Evolutionary conservation across 2,888 invertebrate genomes (phyloP), one percentile per base, ranked within the genome.

Genomic region (Neoascia interrupta): DNA sequence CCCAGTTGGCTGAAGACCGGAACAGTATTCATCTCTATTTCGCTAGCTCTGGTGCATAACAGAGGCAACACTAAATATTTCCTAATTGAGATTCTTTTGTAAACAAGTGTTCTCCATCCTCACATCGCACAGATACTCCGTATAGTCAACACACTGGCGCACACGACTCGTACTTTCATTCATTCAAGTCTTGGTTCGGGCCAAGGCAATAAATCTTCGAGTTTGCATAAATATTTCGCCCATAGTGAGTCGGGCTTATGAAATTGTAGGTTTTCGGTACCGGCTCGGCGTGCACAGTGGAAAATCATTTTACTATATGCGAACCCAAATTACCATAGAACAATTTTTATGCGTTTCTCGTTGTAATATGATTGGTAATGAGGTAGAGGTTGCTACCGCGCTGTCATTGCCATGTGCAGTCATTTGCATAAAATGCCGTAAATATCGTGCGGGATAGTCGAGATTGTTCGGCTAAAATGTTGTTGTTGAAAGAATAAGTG

Each of bases 151-250:
- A 13, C 34, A 34, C 5, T 31, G 23, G 70, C 41, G 36, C 36
- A 69, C 41, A 47, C 39, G 56, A 58, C 19, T 16, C 31, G 49
- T 69, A n/a, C n/a, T 39, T 60, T 56, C 43, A 73, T 73, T 79
- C 60, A 51, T 63, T 47, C 64, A 72, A 49, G 47, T n/a, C 34
- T 41, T 15, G 41, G 53, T 61, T 72, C 60, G 60, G 72, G 79
- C 73, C 73, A 73, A 73, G 79, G 79, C 51, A 79, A 79, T 79
- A 79, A 79, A 79, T 79, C 66, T 73, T 61, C 39, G 23, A 61
- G 66, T 72, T 73, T 79, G 72, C 79, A 79, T 79, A n/a, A n/a
- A n/a, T n/a, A 66, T 72, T 56, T 61, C 47, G 53, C 49, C n/a
- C n/a, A n/a, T n/a, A n/a, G n/a, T 63, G 3, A n/a, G n/a, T n/a